Conservation (phyloP, 2,888 invertebrate species). For the Lepeophtheirus nordmannii region DNA sequence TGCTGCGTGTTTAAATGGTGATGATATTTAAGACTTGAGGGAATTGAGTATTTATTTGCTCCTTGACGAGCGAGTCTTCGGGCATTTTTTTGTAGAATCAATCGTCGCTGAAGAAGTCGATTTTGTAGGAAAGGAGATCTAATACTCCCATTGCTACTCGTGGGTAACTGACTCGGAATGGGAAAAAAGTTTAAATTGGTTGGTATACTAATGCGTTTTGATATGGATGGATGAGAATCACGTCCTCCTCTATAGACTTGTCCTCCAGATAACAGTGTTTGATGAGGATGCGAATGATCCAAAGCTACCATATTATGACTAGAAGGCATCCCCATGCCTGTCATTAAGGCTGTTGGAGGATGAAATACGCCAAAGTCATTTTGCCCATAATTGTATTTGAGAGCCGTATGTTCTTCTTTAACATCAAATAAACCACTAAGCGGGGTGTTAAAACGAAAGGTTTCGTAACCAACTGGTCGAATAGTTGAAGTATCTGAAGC, state of each 20-base stretch:
- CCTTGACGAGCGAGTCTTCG: slow-evolving; percentile 3
- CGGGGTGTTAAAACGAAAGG: neutral
- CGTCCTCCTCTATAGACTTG: neutral
- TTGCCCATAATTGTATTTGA: neutral
- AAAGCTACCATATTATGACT: too few relatives aligned
- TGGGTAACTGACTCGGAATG: neutral
- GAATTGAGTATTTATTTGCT: neutral
- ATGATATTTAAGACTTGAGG: neutral
- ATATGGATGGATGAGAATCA: slow-evolving; percentile 6
- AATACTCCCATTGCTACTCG: neutral
- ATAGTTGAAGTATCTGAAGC: neutral
- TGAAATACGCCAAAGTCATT: neutral
- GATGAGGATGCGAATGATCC: neutral
- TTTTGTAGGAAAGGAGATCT: neutral
- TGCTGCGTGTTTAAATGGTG: neutral
- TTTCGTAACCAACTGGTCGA: neutral
- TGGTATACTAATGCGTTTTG: slow-evolving; percentile 23
- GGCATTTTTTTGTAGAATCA: slow-evolving; percentile 6
- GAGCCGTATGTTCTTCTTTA: slow-evolving; percentile 5
- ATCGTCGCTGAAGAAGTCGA: slow-evolving; percentile 16
- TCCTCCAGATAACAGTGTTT: neutral
- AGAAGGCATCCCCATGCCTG: neutral
- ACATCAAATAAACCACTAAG: neutral
- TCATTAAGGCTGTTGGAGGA: neutral
- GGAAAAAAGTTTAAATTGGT: slow-evolving; percentile 19